Conservation (phyloP, 92 coral and sea anemone genomes). For the Diadumene lineata region DNA sequence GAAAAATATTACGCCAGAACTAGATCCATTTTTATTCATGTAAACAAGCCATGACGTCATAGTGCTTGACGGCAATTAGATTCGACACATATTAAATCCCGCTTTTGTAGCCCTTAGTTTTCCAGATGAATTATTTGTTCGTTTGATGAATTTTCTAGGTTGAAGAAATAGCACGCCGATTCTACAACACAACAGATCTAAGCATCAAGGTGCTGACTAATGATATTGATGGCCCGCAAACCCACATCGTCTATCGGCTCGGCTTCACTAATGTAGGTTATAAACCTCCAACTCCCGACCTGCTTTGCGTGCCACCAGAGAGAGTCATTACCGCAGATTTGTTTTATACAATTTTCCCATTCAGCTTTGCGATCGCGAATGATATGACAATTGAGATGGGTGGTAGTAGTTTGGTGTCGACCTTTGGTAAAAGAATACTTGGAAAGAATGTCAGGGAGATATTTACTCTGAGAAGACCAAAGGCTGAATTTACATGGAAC, state of each 20-base stretch:
- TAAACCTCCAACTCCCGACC: constrained; percentile 54
- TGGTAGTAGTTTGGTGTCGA: constrained; percentile 63
- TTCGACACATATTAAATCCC: too few relatives aligned
- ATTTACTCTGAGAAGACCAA: constrained; percentile 79
- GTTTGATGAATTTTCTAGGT: too few relatives aligned
- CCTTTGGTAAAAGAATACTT: constrained; percentile 65
- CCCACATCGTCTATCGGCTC: constrained; percentile 66
- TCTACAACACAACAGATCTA: constrained; percentile 56
- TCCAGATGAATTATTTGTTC: too few relatives aligned
- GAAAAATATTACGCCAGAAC: too few relatives aligned
- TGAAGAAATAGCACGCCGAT: constrained; percentile 60
- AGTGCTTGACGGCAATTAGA: too few relatives aligned
- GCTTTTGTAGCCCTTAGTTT: too few relatives aligned
- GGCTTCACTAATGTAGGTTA: constrained; percentile 62
- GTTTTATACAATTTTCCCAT: constrained; percentile 77
- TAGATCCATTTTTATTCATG: too few relatives aligned
- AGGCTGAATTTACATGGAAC: constrained; percentile 81
- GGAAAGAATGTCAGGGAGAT: constrained; percentile 62
- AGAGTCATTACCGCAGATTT: constrained; percentile 50
- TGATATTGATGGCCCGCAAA: constrained; percentile 20
- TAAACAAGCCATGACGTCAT: too few relatives aligned
- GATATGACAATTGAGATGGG: constrained; percentile 75
- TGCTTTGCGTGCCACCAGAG: constrained; percentile 37
- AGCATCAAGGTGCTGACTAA: constrained; percentile 55
- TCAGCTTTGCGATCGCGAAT: constrained; percentile 62